Conservation (phyloP, 1,140 invertebrate genomes). For the Thrips palmi region DNA sequence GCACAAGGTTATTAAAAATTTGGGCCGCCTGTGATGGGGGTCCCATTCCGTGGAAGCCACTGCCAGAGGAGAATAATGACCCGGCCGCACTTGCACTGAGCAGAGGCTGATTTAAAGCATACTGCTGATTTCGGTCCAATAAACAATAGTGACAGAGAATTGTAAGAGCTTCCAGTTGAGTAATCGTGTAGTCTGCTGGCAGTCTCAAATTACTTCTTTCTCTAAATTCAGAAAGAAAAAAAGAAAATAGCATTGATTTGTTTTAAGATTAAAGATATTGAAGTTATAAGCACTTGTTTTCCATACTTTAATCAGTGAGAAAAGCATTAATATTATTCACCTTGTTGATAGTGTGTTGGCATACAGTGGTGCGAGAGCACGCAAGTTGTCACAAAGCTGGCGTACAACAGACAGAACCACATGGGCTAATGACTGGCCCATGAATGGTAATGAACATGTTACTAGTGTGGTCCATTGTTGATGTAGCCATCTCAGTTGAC, state of each 20-base stretch:
- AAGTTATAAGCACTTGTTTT: slow-evolving; percentile 2
- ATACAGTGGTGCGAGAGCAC: slow-evolving; percentile 35
- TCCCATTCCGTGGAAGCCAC: slow-evolving; percentile 31
- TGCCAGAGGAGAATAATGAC: slow-evolving; percentile 22
- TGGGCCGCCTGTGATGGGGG: slow-evolving; percentile 30
- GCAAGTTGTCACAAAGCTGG: slow-evolving; percentile 70
- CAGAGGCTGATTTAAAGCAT: slow-evolving; percentile 37
- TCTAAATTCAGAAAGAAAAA: too few species aligned
- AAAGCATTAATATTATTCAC: too few species aligned
- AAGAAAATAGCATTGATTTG: slow-evolving; percentile 1
- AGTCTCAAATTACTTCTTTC: slow-evolving; percentile 16
- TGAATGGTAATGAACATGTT: slow-evolving; percentile 53
- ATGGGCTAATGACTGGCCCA: slow-evolving; percentile 51
- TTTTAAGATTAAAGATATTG: slow-evolving; percentile 5
- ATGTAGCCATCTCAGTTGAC: slow-evolving; percentile 41
- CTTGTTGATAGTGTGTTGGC: slow-evolving; percentile 18
- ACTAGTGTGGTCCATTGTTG: slow-evolving; percentile 65
- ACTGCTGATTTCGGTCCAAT: slow-evolving; percentile 47
- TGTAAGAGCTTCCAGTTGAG: slow-evolving; percentile 62
- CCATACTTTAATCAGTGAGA: too few species aligned
- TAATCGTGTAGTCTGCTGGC: slow-evolving; percentile 64
- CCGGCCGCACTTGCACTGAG: slow-evolving; percentile 22
- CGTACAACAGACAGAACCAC: slow-evolving; percentile 61
- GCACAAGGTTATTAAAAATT: slow-evolving; percentile 64
- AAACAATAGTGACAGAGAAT: slow-evolving; percentile 73